Evolutionary conservation across 2,888 invertebrate genomes (phyloP).

Genomic region (Andrena dorsata): DNA sequence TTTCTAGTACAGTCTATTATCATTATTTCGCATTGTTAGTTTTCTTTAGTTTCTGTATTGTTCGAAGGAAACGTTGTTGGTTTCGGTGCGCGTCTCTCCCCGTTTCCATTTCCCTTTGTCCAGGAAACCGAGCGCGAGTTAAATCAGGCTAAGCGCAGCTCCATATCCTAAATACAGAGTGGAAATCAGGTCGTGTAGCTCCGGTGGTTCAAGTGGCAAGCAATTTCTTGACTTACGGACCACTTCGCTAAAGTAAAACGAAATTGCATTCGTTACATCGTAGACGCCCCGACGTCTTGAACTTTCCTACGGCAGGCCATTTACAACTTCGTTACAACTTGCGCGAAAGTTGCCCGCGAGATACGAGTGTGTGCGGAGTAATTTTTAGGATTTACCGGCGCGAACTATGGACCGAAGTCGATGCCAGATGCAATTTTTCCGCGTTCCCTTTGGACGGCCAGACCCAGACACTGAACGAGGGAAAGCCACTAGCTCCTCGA

Average conservation of each 20-base stretch:
- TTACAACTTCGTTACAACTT: conserved; percentile 72
- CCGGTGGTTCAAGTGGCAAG: conserved; percentile 48
- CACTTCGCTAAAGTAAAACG: conserved; percentile 53
- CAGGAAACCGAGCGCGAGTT: not conserved
- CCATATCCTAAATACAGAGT: conserved; percentile 31
- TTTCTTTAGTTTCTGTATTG: not conserved
- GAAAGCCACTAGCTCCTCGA: conserved; percentile 6
- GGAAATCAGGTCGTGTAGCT: conserved; percentile 23
- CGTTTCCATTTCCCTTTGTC: conserved; percentile 10
- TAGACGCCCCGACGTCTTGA: conserved; percentile 56
- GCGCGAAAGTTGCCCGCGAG: conserved; percentile 52
- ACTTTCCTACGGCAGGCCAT: conserved; percentile 64
- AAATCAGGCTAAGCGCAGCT: conserved; percentile 1
- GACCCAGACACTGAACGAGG: not conserved
- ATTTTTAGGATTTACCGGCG: conserved; percentile 64
- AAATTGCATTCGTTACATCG: conserved; percentile 71
- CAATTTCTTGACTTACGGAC: conserved; percentile 64
- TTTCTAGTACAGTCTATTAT: not conserved
- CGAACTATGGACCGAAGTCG: conserved; percentile 43
- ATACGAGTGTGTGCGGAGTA: conserved; percentile 51
- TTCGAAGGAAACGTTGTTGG: not conserved
- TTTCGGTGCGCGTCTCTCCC: not conserved
- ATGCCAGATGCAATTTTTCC: conserved; percentile 39
- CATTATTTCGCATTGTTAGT: not conserved
- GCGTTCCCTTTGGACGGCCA: not conserved